Evolutionary conservation across 1,140 invertebrate genomes (phyloP), one percentile per base, ranked within the genome.

Genomic region (Polypedilum pembai): DNA sequence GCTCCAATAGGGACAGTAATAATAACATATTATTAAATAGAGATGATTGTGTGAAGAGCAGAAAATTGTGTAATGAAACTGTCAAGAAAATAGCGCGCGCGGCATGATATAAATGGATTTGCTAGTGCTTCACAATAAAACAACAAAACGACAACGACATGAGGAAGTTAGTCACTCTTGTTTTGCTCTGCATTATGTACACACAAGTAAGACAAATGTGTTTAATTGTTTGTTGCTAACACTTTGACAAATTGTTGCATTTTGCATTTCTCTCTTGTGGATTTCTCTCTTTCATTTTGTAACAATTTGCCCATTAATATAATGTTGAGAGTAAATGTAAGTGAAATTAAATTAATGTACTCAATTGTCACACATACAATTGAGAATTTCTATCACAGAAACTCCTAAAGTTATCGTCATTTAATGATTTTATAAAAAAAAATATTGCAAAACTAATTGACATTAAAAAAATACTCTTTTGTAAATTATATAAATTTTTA

Each of bases 51-150:
- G 17, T 18, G 17, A 69, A 18, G 17, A 21, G 17, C 8, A 20
- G 15, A 69, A 69, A 69, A 69, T 56, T 56, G 45, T 69, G 45
- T 56, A 56, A 56, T 56, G 65, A 69, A 69, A 69, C 65, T 69
- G 65, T 69, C 65, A 69, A 21, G 65, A 69, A 69, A 69, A 69
- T 18, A 18, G 65, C 65, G 65, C 20, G 17, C 65, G 65, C 20
- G 45, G 65, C 65, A 69, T 69, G 65, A 69, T 69, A 69, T 69
- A 69, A 69, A 69, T 69, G 65, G 65, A 21, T 56, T 56, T 56
- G n/a, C 45, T 56, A 56, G 45, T 56, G 45, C 45, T 56, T 56
- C 45, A 56, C 45, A 56, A 33, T 56, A 56, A 12, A n/a, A n/a
- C 45, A 56, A n/a, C n/a, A 56, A 45, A 56, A n/a, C 12, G 45